These are phyloP conservation scores for Tholera decimalis DNA, from an alignment of 2,888 invertebrate species.

Conservation along the genomic window DNA sequence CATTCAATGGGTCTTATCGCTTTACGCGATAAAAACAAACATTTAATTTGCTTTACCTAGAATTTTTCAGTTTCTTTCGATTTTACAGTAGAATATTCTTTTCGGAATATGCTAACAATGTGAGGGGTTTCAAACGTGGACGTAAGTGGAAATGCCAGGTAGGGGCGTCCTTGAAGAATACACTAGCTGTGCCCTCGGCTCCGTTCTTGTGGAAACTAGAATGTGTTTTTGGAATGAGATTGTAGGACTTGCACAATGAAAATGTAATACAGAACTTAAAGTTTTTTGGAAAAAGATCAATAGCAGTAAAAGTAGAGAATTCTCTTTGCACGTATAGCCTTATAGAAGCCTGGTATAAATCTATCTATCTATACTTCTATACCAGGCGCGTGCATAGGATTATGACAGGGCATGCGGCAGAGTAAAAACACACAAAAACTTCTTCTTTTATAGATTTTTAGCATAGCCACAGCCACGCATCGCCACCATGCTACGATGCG, in stretches of 20 bases:
- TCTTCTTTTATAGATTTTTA: no score
- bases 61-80: conserved; percentile 6
- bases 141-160: conserved; percentile 42
- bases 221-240: conserved; percentile 30
- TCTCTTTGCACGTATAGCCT: no score
- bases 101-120: conserved; percentile 35
- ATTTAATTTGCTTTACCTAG: conserved; percentile 20
- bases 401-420: no score
- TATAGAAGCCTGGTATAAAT: no score
- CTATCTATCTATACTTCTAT: no score
- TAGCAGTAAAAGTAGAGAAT: background rate
- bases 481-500: no score
- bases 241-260: conserved; percentile 4
- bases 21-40: no score
- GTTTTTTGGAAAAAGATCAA: background rate
- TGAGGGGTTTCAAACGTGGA: conserved; percentile 7
- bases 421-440: no score
- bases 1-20: no score
- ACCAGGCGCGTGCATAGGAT: no score
- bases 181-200: conserved; percentile 12
- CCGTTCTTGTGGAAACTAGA: conserved; percentile 3
- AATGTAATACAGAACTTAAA: background rate
- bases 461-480: no score
- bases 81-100: conserved; percentile 17
- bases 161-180: conserved; percentile 5